Percentiles rank a stretch among this genome's conserved stretches.
Evolutionary conservation across 92 coral and sea anemone genomes (phyloP).

Genomic region (Actinernus sp.): DNA sequence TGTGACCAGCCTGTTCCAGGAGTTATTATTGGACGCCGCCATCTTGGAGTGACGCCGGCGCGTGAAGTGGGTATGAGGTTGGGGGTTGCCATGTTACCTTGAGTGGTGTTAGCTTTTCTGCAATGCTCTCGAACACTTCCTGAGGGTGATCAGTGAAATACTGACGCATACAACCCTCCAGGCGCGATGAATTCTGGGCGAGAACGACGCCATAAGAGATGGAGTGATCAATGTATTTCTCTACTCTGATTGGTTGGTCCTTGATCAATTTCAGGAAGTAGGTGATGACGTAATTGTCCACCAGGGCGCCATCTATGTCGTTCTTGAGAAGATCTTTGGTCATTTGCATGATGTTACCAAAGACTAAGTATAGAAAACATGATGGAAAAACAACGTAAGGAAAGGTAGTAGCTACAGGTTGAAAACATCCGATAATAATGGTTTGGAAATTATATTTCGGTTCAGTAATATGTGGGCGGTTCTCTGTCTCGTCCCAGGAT

Average conservation of each 20-base stretch:
- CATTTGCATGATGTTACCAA: slow-evolving; percentile 70
- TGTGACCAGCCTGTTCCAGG: too few species aligned
- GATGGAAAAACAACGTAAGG: too few species aligned
- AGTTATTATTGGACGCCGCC: too few species aligned
- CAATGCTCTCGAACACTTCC: slow-evolving; percentile 86
- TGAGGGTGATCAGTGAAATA: slow-evolving; percentile 84
- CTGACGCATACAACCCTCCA: slow-evolving; percentile 76
- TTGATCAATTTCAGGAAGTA: slow-evolving; percentile 62
- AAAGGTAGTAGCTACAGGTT: too few species aligned
- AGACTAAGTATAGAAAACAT: slow-evolving; percentile 32
- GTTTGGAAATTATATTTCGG: too few species aligned
- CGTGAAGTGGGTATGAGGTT: too few species aligned
- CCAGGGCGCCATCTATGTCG: slow-evolving; percentile 86
- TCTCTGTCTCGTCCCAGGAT: too few species aligned
- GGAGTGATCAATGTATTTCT: slow-evolving; percentile 87
- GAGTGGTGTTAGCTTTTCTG: slow-evolving; percentile 68
- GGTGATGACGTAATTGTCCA: slow-evolving; percentile 89
- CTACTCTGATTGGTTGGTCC: slow-evolving; percentile 79
- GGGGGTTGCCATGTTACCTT: too few species aligned
- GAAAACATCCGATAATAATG: too few species aligned
- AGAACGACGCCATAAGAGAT: slow-evolving; percentile 84
- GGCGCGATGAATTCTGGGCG: slow-evolving; percentile 67
- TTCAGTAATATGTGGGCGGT: too few species aligned
- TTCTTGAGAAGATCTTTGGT: slow-evolving; percentile 63
- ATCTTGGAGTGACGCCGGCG: too few species aligned